Percentiles rank a stretch among this genome's conserved stretches.
Evolutionary conservation across 2,888 invertebrate species (phyloP).

Genomic region (Dendrolimus houi): DNA sequence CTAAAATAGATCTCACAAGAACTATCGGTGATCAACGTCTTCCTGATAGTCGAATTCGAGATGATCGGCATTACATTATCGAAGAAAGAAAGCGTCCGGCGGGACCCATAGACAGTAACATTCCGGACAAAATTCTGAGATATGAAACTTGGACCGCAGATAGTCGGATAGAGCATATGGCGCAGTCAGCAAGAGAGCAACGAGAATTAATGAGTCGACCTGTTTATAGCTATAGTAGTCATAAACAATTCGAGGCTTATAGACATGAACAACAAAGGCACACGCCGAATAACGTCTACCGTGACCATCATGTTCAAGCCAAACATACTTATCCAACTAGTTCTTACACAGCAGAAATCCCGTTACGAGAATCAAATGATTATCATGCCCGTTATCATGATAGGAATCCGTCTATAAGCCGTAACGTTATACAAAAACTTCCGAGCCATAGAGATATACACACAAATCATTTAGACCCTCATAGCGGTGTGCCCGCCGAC

Average conservation of each 20-base stretch:
- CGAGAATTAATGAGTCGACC: slow-evolving; percentile 61
- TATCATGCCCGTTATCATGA: slow-evolving; percentile 53
- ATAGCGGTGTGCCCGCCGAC: slow-evolving; percentile 75
- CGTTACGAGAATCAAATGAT: slow-evolving; percentile 43
- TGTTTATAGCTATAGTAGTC: slow-evolving; percentile 60
- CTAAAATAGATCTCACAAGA: slow-evolving; percentile 67
- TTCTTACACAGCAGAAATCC: slow-evolving; percentile 36
- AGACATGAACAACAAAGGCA: slow-evolving; percentile 59
- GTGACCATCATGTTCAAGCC: slow-evolving; percentile 41
- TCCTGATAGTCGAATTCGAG: slow-evolving; percentile 48
- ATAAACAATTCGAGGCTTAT: slow-evolving; percentile 61
- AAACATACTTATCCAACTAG: slow-evolving; percentile 45
- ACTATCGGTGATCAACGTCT: slow-evolving; percentile 45
- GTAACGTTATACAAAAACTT: slow-evolving; percentile 59
- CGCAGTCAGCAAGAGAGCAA: slow-evolving; percentile 54
- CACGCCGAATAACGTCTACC: slow-evolving; percentile 33
- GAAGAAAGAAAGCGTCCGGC: slow-evolving; percentile 62
- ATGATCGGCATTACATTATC: slow-evolving; percentile 56
- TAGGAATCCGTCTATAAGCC: slow-evolving; percentile 40
- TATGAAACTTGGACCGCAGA: slow-evolving; percentile 65
- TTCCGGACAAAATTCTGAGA: slow-evolving; percentile 66
- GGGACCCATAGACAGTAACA: slow-evolving; percentile 60
- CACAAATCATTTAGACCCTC: slow-evolving; percentile 42
- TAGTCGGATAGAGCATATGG: slow-evolving; percentile 59
- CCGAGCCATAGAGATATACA: slow-evolving; percentile 54